phyloP scores from a whole-genome alignment of 1,140 invertebrate genomes.

The Popillia japonica region DNA sequence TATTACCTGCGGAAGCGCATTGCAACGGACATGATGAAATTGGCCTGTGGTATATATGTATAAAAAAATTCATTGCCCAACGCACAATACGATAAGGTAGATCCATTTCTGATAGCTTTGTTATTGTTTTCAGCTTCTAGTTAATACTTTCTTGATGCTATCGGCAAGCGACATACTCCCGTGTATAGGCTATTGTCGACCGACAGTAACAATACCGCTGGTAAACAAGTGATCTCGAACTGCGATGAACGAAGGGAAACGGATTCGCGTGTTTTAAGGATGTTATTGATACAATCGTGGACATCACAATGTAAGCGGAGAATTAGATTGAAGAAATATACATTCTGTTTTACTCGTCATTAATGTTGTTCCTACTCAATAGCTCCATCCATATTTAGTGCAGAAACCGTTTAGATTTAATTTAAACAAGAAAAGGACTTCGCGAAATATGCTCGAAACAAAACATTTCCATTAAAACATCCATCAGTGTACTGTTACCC shows the following conservation, averaged over 20 bases:
- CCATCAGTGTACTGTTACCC: not conserved
- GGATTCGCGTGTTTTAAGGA: not conserved
- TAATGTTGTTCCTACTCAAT: not conserved
- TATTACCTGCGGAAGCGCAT: not conserved
- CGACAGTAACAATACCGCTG: not conserved
- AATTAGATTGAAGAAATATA: no score
- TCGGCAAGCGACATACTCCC: not conserved
- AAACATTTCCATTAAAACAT: not conserved
- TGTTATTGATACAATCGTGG: not conserved
- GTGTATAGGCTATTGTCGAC: not conserved
- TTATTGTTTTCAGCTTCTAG: not conserved
- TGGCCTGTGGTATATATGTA: not conserved
- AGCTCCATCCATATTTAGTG: not conserved
- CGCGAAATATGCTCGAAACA: not conserved
- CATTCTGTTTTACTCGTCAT: not conserved
- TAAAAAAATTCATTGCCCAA: not conserved
- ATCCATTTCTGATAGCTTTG: constrained; percentile 14
- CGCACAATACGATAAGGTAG: not conserved
- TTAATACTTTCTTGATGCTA: not conserved
- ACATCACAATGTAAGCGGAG: not conserved
- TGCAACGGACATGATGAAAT: not conserved
- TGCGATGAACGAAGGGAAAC: not conserved
- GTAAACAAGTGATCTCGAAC: not conserved
- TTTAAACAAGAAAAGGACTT: not conserved
- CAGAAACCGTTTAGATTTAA: not conserved